A percentile compares a stretch with the other conserved stretches of the same genome.
Conservation (phyloP, 2,888 invertebrate species). For the Nymphalis polychloros region DNA sequence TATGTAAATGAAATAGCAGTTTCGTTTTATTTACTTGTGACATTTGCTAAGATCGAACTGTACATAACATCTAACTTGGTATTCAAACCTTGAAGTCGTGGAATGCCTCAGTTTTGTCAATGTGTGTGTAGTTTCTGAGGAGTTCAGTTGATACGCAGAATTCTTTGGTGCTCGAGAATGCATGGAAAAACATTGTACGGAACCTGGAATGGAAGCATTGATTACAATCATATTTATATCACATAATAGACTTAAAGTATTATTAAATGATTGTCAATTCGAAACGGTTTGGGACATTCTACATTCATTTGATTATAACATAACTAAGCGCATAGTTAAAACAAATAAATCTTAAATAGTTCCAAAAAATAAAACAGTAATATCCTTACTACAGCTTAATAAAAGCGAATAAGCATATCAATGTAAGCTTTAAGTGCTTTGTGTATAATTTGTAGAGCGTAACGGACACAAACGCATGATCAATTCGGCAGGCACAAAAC, state of each 20-base stretch:
- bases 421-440: constrained; percentile 9
- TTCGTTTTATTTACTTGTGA: constrained; percentile 29
- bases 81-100: constrained; percentile 85
- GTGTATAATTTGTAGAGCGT: constrained; percentile 33
- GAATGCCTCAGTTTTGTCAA: constrained; percentile 85
- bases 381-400: no score
- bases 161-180: constrained; percentile 89
- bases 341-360: no score
- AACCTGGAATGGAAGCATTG: constrained; percentile 63
- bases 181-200: constrained; percentile 90
- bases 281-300: no score
- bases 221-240: neutral
- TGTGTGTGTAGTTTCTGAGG: constrained; percentile 86
- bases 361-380: no score
- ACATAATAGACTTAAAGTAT: no score
- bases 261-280: no score
- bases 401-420: neutral
- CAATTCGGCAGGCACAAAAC: constrained; percentile 40
- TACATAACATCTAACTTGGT: constrained; percentile 29
- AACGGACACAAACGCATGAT: constrained; percentile 33
- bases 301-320: no score
- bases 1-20: constrained; percentile 27
- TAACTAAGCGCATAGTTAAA: no score
- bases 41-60: constrained; percentile 33
- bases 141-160: constrained; percentile 89